phyloP scores from a whole-genome alignment of 2,113 vertebrate genomes.

The Genyomyrus donnyi region DNA sequence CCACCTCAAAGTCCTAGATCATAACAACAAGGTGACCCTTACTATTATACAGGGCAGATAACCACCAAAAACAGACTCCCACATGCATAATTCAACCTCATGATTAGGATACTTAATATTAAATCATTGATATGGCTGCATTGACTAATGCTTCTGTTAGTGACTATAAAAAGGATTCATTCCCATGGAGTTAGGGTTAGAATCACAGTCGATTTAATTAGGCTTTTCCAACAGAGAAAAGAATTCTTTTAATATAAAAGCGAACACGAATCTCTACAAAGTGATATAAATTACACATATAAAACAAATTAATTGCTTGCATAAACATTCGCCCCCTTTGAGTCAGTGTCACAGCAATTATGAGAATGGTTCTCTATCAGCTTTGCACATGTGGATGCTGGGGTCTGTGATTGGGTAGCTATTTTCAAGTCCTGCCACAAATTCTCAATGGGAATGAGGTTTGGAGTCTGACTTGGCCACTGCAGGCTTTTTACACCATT shows the following conservation, averaged over 20 bases:
- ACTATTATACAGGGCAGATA: not conserved
- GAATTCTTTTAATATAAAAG: not conserved
- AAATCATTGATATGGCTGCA: not conserved
- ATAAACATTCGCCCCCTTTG: not conserved
- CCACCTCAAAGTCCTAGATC: conserved; percentile 81
- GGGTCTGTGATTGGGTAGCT: not conserved
- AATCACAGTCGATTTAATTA: not conserved
- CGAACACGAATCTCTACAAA: not conserved
- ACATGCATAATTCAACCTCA: not conserved
- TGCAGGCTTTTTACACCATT: not conserved
- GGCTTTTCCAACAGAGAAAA: not conserved
- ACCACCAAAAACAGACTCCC: not conserved
- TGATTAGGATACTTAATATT: not conserved
- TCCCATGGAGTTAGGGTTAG: not conserved
- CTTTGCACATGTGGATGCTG: not conserved
- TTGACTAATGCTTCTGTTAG: not conserved
- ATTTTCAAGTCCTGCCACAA: not conserved
- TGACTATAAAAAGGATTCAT: not conserved
- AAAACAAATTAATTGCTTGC: not conserved
- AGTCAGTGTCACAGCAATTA: not conserved
- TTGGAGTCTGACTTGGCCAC: not conserved
- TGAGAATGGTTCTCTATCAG: not conserved
- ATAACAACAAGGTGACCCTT: not conserved
- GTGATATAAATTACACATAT: not conserved
- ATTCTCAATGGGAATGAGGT: not conserved